Evolutionary conservation across 2,888 invertebrate genomes (phyloP).

Genomic region (Parnassius orleans): DNA sequence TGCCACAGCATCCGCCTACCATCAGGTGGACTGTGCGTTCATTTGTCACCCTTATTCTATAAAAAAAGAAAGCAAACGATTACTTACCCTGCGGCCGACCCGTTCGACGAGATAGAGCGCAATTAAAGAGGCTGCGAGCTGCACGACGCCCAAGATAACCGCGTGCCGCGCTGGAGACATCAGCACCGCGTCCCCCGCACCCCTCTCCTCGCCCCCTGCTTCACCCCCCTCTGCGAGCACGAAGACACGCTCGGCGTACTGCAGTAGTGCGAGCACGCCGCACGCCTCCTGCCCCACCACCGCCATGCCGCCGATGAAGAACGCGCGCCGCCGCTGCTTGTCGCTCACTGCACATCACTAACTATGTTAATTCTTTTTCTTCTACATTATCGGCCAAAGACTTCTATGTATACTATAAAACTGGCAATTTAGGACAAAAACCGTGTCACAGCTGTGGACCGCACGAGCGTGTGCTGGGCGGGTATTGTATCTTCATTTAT

Average conservation of each 20-base stretch:
- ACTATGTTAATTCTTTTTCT: too few species aligned
- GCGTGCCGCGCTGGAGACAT: constrained; percentile 48
- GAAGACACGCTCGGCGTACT: constrained; percentile 65
- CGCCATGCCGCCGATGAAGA: constrained; percentile 45
- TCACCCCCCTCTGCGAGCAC: constrained; percentile 42
- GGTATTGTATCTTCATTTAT: too few species aligned
- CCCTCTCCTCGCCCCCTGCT: neutral
- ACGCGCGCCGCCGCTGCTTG: constrained; percentile 48
- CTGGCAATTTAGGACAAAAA: too few species aligned
- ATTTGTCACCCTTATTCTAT: too few species aligned
- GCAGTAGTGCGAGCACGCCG: constrained; percentile 59
- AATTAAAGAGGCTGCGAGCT: constrained; percentile 47
- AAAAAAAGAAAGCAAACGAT: too few species aligned
- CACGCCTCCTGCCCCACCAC: constrained; percentile 63
- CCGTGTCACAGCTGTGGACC: too few species aligned
- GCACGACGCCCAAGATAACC: constrained; percentile 50
- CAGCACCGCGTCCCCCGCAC: constrained; percentile 23
- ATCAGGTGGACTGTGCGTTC: too few species aligned
- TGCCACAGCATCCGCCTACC: too few species aligned
- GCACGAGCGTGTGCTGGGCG: too few species aligned
- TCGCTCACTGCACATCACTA: constrained; percentile 44
- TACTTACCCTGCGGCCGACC: constrained; percentile 54
- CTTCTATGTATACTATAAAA: too few species aligned
- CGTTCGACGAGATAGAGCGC: constrained; percentile 57
- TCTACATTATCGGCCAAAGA: too few species aligned